Evolutionary conservation across 2,888 invertebrate species (phyloP), one percentile per base, ranked within the genome.

Genomic region (Lydus trimaculatus): DNA sequence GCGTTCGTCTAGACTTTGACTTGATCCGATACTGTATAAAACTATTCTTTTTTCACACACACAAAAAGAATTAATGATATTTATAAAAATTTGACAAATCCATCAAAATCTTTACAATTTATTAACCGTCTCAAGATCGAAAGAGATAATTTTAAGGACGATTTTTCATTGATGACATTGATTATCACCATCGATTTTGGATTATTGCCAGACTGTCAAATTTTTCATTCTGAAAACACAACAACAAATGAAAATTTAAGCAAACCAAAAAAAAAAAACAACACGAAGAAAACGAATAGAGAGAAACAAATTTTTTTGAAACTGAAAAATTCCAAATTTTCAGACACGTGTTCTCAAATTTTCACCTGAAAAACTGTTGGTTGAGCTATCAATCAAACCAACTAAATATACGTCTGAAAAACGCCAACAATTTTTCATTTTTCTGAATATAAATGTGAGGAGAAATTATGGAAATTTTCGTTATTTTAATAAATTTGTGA

Each of bases 121-220:
- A 43, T 43, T 43, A 43, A 43, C 43, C n/a, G 43, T 17, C 17
- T 17, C 8, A n/a, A 43, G 43, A 17, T 43, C 43, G 43, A 43
- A 43, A 17, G n/a, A 43, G 43, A 43, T 43, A 43, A 43, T 43
- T 43, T 43, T 43, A 43, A 43, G 43, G 43, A 43, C 43, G 11
- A 43, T 43, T 43, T 43, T 43, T 43, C 43, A 43, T 43, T 43
- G 43, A 43, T n/a, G 43, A 43, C 43, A 43, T 43, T 43, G n/a
- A 43, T 43, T 43, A 43, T 43, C 43, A 43, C 43, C 43, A 43
- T 43, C 17, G 43, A 43, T 43, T 43, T 43, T 43, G 43, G 43
- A 43, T 43, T 43, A 43, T 43, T 43, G 43, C 43, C 43, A 43
- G 43, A 43, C 43, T 43, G 43, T 43, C 43, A 43, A 43, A 43